Base-by-base conservation (phyloP, 2,113 vertebrate species). In the Tringa solitaria region DNA sequence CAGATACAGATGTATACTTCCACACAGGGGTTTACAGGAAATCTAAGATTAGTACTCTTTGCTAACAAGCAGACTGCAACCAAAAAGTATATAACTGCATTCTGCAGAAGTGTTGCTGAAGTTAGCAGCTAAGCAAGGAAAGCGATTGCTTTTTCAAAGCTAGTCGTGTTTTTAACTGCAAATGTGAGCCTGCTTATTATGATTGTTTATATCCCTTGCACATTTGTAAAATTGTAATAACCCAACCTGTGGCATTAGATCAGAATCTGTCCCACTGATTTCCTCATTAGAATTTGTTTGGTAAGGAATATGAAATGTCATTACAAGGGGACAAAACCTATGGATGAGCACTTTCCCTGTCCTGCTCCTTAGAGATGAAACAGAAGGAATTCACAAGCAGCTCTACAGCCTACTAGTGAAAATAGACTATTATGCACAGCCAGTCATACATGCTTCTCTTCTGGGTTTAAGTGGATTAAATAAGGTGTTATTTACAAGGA, bases 401-500 rank as follows among this genome's bases (percentile, higher is more conserved):
- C 81, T 81, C 73, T 73, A 33, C 45, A 57, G 82, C 45, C 68
- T 4, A 39, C 83, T 74, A 37, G 45, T 84, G 63, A 89, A 91
- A 72, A 70, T 39, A 63, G 82, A 37, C 70, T 87, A 56, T 95
- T 69, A 84, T 50, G 63, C 9, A 63, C 37, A 94, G 51, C 23
- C 70, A 84, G 69, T 91, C 93, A 90, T 96, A 95, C 4, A 19
- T 46, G 48, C 53, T 95, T 90, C 90, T 89, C 37, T 92, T 96
- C 91, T 93, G 90, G 59, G 72, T 93, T 97, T 96, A 95, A 92
- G 93, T 93, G 91, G 91, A 93, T 94, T 90, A 93, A 94, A 63
- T 93, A 82, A 96, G 83, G 83, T 94, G 90, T 87, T 89, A 86
- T 98, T 97, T 98, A 94, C 92, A 86, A 93, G 81, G 78, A 91